phyloP scores from a whole-genome alignment of 2,797 vertebrate genomes.

The Protosalanx chinensis region DNA sequence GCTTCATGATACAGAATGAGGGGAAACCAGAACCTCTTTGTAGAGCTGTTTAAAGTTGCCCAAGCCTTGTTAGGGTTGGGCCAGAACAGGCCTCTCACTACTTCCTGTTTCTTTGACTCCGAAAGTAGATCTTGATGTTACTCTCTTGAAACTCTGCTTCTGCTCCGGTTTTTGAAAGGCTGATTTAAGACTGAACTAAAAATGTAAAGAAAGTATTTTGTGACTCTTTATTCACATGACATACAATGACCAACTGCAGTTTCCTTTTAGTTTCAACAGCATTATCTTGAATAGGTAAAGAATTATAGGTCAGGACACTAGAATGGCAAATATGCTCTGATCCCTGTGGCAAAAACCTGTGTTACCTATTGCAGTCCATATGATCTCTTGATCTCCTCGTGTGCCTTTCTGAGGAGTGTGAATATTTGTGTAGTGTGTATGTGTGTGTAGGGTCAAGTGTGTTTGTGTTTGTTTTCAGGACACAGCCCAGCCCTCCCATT shows the following conservation, averaged over 20 bases:
- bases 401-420: neutral
- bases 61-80: no score
- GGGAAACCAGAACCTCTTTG: neutral
- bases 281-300: conserved; percentile 10
- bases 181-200: neutral
- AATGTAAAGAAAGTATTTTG: neutral
- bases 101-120: conserved; percentile 48
- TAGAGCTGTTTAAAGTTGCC: neutral
- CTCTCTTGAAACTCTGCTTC: conserved; percentile 11
- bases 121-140: conserved; percentile 51
- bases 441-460: conserved; percentile 5
- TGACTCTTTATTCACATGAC: neutral
- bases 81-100: neutral
- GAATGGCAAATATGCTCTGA: no score
- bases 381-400: neutral
- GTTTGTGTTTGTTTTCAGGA: conserved; percentile 37
- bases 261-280: neutral
- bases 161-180: conserved; percentile 1
- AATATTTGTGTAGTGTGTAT: neutral
- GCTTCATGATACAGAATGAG: neutral
- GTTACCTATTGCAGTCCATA: neutral
- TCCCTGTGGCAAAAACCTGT: neutral
- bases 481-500: conserved; percentile 7
- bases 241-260: neutral
- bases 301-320: conserved; percentile 24